phyloP scores from a whole-genome alignment of 1,140 invertebrate species.

The Drusus annulatus region DNA sequence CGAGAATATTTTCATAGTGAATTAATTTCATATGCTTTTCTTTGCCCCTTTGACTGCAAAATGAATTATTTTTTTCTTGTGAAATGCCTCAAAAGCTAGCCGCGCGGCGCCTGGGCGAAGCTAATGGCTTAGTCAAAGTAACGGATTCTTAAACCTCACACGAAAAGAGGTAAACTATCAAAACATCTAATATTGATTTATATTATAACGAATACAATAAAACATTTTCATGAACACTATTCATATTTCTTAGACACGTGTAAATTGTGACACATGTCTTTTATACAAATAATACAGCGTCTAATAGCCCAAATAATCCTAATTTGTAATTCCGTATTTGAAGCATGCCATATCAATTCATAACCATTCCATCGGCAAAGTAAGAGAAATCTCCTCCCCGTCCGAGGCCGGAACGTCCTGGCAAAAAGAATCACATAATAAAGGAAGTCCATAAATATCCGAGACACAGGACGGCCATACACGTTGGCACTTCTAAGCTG shows the following conservation, averaged over 20 bases:
- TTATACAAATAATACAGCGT: background rate
- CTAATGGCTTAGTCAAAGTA: too few species aligned
- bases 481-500: too few species aligned
- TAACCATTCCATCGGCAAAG: slow-evolving; percentile 30
- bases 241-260: background rate
- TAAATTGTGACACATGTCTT: background rate
- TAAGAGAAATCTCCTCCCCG: slow-evolving; percentile 32
- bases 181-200: background rate
- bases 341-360: slow-evolving; percentile 38
- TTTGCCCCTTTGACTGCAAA: too few species aligned
- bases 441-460: slow-evolving; percentile 36
- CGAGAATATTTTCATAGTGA: too few species aligned
- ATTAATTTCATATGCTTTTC: too few species aligned
- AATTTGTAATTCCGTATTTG: slow-evolving; percentile 12
- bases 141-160: too few species aligned
- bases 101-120: too few species aligned
- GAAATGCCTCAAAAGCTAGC: too few species aligned
- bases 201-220: background rate
- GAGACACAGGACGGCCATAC: background rate
- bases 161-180: background rate
- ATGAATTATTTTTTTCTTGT: too few species aligned
- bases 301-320: background rate
- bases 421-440: slow-evolving; percentile 38
- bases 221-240: background rate
- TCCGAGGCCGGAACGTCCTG: background rate